Evolutionary conservation across 2,888 invertebrate genomes (phyloP).

Genomic region (Catocala fraxini): DNA sequence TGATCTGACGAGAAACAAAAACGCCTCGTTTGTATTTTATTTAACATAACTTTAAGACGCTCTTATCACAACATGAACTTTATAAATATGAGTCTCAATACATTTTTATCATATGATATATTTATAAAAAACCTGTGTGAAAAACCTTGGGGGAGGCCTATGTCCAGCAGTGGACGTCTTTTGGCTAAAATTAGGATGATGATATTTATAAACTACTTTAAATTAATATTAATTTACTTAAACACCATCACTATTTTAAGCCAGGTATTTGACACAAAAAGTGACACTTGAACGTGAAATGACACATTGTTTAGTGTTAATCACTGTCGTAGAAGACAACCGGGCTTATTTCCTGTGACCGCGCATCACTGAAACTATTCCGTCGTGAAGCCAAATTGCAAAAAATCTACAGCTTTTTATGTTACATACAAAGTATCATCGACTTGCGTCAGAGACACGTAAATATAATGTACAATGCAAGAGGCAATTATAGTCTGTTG

Average conservation of each 20-base stretch:
- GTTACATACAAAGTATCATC: slow-evolving; percentile 19
- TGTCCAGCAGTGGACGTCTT: too few species aligned
- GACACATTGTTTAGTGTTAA: slow-evolving; percentile 21
- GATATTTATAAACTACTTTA: too few species aligned
- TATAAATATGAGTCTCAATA: too few species aligned
- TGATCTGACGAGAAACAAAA: too few species aligned
- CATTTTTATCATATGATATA: too few species aligned
- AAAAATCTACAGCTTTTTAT: slow-evolving; percentile 23
- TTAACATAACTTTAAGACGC: too few species aligned
- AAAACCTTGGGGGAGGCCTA: too few species aligned
- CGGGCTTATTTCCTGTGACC: slow-evolving; percentile 36
- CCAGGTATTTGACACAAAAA: background rate
- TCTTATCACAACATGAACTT: too few species aligned
- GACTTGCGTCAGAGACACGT: slow-evolving; percentile 14
- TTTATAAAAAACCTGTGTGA: too few species aligned
- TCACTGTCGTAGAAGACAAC: slow-evolving; percentile 31
- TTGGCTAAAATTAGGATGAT: too few species aligned
- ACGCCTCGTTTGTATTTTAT: too few species aligned
- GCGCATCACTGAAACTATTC: slow-evolving; percentile 45
- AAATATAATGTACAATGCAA: slow-evolving; percentile 8
- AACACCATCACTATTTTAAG: background rate
- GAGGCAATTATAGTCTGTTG: slow-evolving; percentile 7
- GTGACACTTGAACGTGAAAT: slow-evolving; percentile 18
- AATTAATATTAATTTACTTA: background rate
- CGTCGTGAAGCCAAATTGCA: slow-evolving; percentile 32